Evolutionary conservation across 2,888 invertebrate genomes (phyloP).

Genomic region (Plebejus argus): DNA sequence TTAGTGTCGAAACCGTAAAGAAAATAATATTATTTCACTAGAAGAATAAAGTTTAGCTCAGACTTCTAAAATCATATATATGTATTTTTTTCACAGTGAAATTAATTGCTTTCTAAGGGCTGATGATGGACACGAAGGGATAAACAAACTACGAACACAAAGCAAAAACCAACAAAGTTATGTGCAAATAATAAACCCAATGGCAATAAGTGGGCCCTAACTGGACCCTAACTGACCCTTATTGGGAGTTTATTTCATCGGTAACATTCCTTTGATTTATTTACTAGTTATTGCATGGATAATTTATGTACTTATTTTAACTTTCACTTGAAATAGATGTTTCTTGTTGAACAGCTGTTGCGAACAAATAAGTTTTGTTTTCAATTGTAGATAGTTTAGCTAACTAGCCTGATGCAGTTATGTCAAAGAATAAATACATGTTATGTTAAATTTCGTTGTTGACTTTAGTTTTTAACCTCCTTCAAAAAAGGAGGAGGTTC

Average conservation of each 20-base stretch:
- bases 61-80: too few relatives aligned
- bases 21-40: too few relatives aligned
- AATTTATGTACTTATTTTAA: neutral
- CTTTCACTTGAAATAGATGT: neutral
- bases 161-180: neutral
- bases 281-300: neutral
- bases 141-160: neutral
- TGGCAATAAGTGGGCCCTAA: neutral
- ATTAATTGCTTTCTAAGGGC: neutral
- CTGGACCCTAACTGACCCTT: neutral
- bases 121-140: neutral
- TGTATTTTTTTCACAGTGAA: too few relatives aligned
- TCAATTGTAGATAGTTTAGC: neutral
- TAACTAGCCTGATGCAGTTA: too few relatives aligned
- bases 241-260: neutral
- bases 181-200: neutral
- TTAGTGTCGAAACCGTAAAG: too few relatives aligned
- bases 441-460: too few relatives aligned
- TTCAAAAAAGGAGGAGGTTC: too few relatives aligned
- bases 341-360: neutral
- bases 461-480: too few relatives aligned
- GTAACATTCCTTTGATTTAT: neutral
- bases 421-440: too few relatives aligned
- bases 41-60: too few relatives aligned
- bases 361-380: neutral